Evolutionary conservation across 2,797 vertebrate species (phyloP).

Genomic region (Hylomyscus alleni): DNA sequence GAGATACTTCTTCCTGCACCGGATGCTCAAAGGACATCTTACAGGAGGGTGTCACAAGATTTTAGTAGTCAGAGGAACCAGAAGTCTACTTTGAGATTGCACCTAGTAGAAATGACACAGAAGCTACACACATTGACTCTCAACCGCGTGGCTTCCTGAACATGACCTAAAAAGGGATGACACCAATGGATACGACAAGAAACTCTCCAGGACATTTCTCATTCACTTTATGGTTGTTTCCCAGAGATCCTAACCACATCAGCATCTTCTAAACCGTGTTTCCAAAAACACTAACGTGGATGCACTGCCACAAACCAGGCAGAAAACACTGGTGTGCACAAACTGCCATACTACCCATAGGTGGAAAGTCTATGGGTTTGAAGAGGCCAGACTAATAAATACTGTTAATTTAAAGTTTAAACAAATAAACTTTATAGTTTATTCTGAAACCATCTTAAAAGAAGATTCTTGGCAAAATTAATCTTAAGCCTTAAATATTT

Average conservation of each 20-base stretch:
- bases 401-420: not conserved
- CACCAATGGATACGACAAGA: not conserved
- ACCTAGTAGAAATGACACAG: not conserved
- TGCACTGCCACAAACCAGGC: not conserved
- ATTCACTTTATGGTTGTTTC: not conserved
- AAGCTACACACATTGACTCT: not conserved
- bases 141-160: not conserved
- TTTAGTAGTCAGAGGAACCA: not conserved
- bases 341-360: not conserved
- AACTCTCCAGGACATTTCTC: not conserved
- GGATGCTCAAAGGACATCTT: not conserved
- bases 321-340: not conserved
- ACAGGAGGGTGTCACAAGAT: not conserved
- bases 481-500: slow-evolving; percentile 48
- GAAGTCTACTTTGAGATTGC: not conserved
- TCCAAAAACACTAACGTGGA: not conserved
- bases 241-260: slow-evolving; percentile 1
- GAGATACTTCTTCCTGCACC: not conserved
- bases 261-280: not conserved
- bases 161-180: not conserved
- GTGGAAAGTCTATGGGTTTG: not conserved
- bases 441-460: slow-evolving; percentile 55
- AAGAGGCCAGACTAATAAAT: not conserved
- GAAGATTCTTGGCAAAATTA: slow-evolving; percentile 38
- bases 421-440: slow-evolving; percentile 15